Conservation (phyloP, 2,113 vertebrate genomes). For the Entomyzon cyanotis region DNA sequence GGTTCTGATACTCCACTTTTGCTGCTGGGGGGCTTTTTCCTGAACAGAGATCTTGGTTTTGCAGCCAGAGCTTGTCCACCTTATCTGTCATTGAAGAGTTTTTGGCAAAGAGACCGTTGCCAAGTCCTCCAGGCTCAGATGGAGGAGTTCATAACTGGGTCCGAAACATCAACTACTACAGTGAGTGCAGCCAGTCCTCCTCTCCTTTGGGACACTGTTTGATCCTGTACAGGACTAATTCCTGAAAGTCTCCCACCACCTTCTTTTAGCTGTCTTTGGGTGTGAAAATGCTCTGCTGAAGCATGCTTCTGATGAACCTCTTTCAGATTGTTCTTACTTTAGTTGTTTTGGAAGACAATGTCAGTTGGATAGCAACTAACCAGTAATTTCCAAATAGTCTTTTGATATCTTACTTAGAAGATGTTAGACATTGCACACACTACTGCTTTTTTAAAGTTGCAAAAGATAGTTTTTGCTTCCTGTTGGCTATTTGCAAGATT, state of each 20-base stretch:
- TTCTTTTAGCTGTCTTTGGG: background rate
- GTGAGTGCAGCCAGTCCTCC: slow-evolving; percentile 78
- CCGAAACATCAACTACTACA: slow-evolving; percentile 93
- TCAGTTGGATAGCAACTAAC: background rate
- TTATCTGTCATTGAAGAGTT: slow-evolving; percentile 97
- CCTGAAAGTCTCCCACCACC: background rate
- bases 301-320: background rate
- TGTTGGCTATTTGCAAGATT: background rate
- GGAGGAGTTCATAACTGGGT: slow-evolving; percentile 86
- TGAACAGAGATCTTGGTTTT: slow-evolving; percentile 51
- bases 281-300: background rate
- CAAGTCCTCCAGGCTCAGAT: slow-evolving; percentile 73
- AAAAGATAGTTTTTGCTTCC: background rate
- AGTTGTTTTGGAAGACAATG: background rate
- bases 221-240: background rate
- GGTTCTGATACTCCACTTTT: background rate
- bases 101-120: slow-evolving; percentile 87
- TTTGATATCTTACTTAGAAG: background rate
- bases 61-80: slow-evolving; percentile 96
- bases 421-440: background rate
- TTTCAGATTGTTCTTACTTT: background rate
- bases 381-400: background rate
- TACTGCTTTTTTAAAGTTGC: background rate
- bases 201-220: background rate
- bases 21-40: background rate